phyloP scores from a whole-genome alignment of 2,888 invertebrate species.

The Drosophila mayaguana region DNA sequence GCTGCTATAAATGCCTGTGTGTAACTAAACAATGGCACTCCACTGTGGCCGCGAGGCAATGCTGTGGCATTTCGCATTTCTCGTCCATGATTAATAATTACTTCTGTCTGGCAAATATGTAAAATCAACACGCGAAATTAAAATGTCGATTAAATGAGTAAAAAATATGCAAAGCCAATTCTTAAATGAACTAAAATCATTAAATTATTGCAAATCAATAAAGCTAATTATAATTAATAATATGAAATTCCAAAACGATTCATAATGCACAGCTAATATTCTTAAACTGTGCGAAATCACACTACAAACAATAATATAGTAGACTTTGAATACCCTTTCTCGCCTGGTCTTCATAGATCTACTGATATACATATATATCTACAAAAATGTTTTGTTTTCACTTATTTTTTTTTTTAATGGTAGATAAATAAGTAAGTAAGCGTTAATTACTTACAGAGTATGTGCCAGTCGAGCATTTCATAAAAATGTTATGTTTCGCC shows the following conservation, averaged over 20 bases:
- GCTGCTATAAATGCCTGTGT: not conserved
- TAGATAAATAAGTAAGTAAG: no score
- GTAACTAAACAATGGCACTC: slow-evolving; percentile 41
- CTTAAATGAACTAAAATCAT: slow-evolving; percentile 39
- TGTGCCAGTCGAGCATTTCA: not conserved
- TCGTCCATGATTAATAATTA: slow-evolving; percentile 54
- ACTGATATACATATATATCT: no score
- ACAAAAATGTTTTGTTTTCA: no score
- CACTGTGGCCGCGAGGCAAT: not conserved
- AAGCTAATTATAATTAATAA: slow-evolving; percentile 38
- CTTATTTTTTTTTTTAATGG: no score
- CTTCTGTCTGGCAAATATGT: slow-evolving; percentile 50
- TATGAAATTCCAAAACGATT: slow-evolving; percentile 9
- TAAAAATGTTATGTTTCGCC: not conserved
- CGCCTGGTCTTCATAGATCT: no score
- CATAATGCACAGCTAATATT: slow-evolving; percentile 7
- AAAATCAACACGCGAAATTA: slow-evolving; percentile 39
- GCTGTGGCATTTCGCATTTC: slow-evolving; percentile 19
- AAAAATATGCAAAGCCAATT: slow-evolving; percentile 1
- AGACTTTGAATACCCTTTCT: not conserved
- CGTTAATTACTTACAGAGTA: not conserved
- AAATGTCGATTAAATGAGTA: slow-evolving; percentile 26
- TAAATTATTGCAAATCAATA: slow-evolving; percentile 49
- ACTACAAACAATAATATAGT: not conserved
- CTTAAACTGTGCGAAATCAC: not conserved